Conservation (phyloP, 1,140 invertebrate species). For the Pectinophora gossypiella region DNA sequence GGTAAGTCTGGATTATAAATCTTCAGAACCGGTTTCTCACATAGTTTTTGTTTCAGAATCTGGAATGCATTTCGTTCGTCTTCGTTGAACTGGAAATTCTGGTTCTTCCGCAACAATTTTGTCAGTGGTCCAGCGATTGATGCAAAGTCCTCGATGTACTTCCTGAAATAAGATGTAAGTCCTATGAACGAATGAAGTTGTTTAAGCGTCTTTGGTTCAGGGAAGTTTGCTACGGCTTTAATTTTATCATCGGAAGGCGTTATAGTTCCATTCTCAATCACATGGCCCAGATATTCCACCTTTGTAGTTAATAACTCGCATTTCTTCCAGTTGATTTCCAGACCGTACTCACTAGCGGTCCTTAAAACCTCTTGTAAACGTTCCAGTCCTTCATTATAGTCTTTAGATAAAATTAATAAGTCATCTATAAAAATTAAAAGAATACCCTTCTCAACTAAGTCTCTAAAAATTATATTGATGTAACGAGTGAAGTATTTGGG, state of each 20-base stretch:
- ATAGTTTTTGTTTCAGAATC: constrained; percentile 18
- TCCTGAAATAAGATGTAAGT: constrained; percentile 32
- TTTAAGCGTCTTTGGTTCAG: constrained; percentile 19
- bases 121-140: constrained; percentile 29
- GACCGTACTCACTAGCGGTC: constrained; percentile 4
- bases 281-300: too few species aligned
- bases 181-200: constrained; percentile 22
- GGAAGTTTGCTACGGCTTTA: constrained; percentile 16
- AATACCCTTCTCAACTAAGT: too few species aligned
- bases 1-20: constrained; percentile 38
- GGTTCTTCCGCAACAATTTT: constrained; percentile 29
- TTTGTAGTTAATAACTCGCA: constrained; percentile 23
- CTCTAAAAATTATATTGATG: too few species aligned
- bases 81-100: constrained; percentile 25
- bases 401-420: too few species aligned
- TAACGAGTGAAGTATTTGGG: too few species aligned
- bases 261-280: constrained; percentile 24
- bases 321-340: constrained; percentile 24
- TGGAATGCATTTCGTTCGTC: constrained; percentile 20
- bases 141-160: constrained; percentile 31
- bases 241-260: constrained; percentile 17
- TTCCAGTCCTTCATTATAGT: constrained; percentile 33
- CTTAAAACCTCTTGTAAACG: constrained; percentile 22
- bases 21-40: constrained; percentile 33
- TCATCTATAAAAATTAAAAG: too few species aligned